A percentile compares a stretch with the other conserved stretches of the same genome.
These are phyloP conservation scores for Phoenicopterus ruber DNA, from an alignment of 2,113 vertebrate genomes.

Conservation along the genomic window DNA sequence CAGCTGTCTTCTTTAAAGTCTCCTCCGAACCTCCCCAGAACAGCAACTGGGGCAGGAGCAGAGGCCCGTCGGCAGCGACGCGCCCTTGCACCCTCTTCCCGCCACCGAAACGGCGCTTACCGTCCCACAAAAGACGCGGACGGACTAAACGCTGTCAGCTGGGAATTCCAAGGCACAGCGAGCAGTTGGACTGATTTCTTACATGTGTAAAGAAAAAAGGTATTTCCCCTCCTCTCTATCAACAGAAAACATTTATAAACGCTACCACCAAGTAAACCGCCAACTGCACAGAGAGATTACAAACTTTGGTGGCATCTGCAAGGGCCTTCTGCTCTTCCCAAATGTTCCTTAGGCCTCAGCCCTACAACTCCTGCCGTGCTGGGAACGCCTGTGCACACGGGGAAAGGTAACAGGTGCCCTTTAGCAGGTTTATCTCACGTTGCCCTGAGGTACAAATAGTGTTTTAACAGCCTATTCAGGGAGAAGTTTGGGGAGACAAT, in stretches of 20 bases:
- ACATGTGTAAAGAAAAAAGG: not conserved
- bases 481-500: not conserved
- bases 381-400: rapidly evolving
- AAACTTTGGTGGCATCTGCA: not conserved
- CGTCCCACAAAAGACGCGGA: not conserved
- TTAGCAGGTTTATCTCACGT: not conserved
- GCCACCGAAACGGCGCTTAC: rapidly evolving
- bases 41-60: not conserved
- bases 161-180: not conserved
- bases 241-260: not conserved
- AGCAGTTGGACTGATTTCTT: not conserved
- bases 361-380: not conserved
- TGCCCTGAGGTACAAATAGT: not conserved
- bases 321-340: not conserved
- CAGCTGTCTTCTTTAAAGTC: not conserved
- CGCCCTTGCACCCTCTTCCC: too few species aligned
- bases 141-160: rapidly evolving
- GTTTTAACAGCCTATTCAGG: not conserved
- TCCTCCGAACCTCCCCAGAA: not conserved
- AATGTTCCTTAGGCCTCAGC: not conserved
- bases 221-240: not conserved
- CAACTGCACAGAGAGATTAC: not conserved
- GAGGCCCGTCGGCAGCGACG: not conserved
- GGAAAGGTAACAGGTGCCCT: not conserved
- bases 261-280: not conserved